Evolutionary conservation across 2,113 vertebrate species (phyloP).

Genomic region (Smithornis capensis): DNA sequence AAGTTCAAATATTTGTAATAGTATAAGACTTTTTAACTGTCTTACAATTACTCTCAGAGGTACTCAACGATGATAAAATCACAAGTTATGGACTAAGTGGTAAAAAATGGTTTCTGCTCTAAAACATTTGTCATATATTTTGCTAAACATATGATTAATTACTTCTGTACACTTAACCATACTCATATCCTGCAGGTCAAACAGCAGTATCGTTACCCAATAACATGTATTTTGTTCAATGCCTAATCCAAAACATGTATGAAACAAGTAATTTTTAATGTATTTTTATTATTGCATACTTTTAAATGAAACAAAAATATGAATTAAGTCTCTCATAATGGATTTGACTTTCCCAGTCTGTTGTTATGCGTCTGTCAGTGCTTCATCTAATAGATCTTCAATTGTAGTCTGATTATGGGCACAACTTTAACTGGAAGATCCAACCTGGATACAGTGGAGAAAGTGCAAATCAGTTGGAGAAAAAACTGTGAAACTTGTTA

Average conservation of each 20-base stretch:
- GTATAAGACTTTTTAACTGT: background rate
- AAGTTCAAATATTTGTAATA: conserved; percentile 33
- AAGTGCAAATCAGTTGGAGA: background rate
- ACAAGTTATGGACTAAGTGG: background rate
- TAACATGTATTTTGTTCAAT: background rate
- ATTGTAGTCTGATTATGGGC: background rate
- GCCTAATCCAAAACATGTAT: background rate
- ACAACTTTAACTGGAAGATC: background rate
- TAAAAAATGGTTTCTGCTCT: background rate
- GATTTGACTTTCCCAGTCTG: background rate
- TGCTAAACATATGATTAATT: background rate
- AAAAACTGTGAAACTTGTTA: background rate
- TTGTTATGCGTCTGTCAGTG: background rate
- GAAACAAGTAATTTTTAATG: background rate
- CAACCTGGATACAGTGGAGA: background rate
- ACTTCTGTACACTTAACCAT: background rate
- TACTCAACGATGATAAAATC: background rate
- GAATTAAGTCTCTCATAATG: background rate
- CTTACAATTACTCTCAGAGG: background rate
- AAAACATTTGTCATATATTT: background rate
- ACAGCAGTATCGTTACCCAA: background rate
- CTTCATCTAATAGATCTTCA: background rate
- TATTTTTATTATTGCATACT: background rate
- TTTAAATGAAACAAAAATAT: background rate
- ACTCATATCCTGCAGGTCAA: background rate